These are phyloP conservation scores for Drosophila funebris DNA, from an alignment of 1,140 invertebrate species.

Conservation along the genomic window DNA sequence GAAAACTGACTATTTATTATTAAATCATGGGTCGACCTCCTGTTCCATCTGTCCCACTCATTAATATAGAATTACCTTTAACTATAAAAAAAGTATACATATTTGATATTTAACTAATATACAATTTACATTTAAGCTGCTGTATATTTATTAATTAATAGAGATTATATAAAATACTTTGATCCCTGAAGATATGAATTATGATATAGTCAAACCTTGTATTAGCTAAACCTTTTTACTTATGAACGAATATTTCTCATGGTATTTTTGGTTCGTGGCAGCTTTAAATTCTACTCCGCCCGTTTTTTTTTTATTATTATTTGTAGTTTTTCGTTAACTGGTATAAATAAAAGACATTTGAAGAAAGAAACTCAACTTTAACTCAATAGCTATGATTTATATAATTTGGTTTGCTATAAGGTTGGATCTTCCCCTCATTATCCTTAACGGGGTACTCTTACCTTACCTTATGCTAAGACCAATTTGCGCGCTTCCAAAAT, in stretches of 20 bases:
- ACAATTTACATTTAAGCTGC: not conserved
- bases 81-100: not conserved
- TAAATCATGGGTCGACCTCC: not conserved
- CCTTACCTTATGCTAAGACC: no score
- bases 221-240: not conserved
- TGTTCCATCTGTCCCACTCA: not conserved
- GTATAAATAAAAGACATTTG: slow-evolving; percentile 10
- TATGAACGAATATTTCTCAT: not conserved
- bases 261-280: slow-evolving; percentile 2
- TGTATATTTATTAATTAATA: slow-evolving; percentile 12
- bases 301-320: not conserved
- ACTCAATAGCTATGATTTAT: no score
- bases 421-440: no score
- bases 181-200: not conserved
- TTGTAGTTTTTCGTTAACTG: slow-evolving; percentile 5
- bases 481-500: no score
- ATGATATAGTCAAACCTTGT: not conserved
- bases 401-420: no score
- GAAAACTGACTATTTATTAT: slow-evolving; percentile 26
- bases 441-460: no score
- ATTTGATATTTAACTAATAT: slow-evolving; percentile 4
- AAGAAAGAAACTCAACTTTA: not conserved
- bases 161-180: not conserved
- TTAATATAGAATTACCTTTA: not conserved
- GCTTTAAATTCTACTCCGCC: not conserved